Percentiles rank a stretch among this genome's conserved stretches.
Evolutionary conservation across 2,797 vertebrate genomes (phyloP).

Genomic region (Phataginus tetradactyla): DNA sequence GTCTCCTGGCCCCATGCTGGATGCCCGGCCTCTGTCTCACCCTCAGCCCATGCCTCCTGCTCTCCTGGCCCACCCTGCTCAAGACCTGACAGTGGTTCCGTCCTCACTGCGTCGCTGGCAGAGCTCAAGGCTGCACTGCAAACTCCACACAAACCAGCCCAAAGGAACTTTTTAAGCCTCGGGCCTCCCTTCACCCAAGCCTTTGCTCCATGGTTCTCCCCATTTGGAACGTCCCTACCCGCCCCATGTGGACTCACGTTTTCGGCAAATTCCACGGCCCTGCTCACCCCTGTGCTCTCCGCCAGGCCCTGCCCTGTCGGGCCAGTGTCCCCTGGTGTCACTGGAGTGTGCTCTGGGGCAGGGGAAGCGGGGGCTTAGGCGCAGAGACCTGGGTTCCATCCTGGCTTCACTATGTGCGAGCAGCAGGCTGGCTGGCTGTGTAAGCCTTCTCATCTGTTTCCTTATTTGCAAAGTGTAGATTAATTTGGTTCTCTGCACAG

Average conservation of each 20-base stretch:
- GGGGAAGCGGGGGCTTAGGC: background rate
- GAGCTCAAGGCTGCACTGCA: background rate
- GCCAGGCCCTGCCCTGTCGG: background rate
- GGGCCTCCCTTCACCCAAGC: background rate
- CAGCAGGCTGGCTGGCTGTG: background rate
- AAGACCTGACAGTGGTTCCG: background rate
- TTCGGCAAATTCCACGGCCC: background rate
- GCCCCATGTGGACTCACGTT: background rate
- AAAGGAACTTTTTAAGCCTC: background rate
- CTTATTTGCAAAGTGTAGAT: background rate
- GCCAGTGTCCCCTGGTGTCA: background rate
- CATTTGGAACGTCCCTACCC: background rate
- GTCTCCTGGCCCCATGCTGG: no score
- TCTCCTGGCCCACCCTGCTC: background rate
- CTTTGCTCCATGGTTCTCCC: background rate
- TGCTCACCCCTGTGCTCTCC: background rate
- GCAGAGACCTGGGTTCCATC: background rate
- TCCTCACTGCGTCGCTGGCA: background rate
- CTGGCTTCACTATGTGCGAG: background rate
- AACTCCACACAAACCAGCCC: background rate
- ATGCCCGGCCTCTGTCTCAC: background rate
- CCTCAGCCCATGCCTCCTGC: fast-evolving
- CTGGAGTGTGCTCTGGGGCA: background rate
- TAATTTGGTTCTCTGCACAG: background rate
- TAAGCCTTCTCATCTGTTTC: background rate